These are phyloP conservation scores for Baronia brevicornis DNA, from an alignment of 2,888 invertebrate species.

Conservation along the genomic window DNA sequence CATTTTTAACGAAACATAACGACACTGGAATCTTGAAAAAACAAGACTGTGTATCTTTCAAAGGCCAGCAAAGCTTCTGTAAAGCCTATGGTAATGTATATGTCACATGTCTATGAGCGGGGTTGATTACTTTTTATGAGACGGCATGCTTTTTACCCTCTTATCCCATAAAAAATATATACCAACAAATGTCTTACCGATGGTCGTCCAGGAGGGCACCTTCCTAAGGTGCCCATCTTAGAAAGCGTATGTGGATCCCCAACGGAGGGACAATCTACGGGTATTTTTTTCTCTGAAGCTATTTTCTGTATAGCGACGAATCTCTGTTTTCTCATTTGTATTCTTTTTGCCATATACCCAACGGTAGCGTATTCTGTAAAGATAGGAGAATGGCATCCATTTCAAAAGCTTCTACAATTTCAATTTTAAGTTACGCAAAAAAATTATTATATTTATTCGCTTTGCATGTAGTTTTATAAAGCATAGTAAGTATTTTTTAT, in stretches of 20 bases:
- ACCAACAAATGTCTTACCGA: conserved; percentile 46
- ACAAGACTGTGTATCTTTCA: no score
- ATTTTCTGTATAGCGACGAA: conserved; percentile 93
- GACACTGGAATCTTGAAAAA: no score
- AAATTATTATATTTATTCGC: conserved; percentile 9
- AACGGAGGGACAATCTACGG: conserved; percentile 84
- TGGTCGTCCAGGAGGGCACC: conserved; percentile 70
- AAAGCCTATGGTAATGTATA: neutral
- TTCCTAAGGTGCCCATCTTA: conserved; percentile 86
- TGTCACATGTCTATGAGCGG: neutral
- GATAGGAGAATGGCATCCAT: conserved; percentile 30
- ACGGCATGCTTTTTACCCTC: no score
- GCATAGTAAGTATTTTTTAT: no score
- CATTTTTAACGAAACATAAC: no score
- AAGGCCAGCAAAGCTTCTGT: no score
- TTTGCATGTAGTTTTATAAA: conserved; percentile 9
- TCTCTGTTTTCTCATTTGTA: conserved; percentile 96
- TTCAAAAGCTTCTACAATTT: conserved; percentile 9
- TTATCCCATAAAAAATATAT: no score
- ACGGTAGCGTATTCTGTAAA: conserved; percentile 96
- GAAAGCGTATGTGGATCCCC: conserved; percentile 81
- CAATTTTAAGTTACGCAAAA: neutral
- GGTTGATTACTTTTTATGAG: no score
- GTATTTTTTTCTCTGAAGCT: conserved; percentile 92
- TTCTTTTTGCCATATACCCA: conserved; percentile 97